Conservation (phyloP, 2,888 invertebrate genomes). For the Caenorhabditis sp. region DNA sequence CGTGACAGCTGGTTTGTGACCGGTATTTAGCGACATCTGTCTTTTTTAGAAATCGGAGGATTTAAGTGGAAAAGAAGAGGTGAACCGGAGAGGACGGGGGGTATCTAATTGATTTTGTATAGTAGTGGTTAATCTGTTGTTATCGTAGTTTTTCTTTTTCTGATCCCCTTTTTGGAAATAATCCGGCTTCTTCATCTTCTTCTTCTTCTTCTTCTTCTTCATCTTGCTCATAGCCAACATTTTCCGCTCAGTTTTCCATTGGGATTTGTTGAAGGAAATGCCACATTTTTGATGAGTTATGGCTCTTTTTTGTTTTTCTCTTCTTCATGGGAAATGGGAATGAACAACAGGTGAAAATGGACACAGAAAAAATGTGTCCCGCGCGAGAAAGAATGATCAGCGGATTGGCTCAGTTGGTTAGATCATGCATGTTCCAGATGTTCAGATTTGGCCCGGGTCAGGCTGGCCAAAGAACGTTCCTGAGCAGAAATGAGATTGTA, state of each 20-base stretch:
- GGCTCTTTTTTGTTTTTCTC: not conserved
- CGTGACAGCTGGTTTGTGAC: not conserved
- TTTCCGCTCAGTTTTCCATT: not conserved
- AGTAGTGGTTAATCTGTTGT: too few species aligned
- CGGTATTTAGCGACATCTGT: not conserved
- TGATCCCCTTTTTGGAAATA: too few species aligned
- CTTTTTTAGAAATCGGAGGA: not conserved
- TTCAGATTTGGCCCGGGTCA: too few species aligned
- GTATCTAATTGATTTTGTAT: too few species aligned
- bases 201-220: not conserved
- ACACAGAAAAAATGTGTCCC: too few species aligned
- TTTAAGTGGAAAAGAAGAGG: not conserved
- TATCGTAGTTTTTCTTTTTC: not conserved
- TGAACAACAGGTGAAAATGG: too few species aligned
- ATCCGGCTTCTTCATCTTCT: not conserved
- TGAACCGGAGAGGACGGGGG: too few species aligned
- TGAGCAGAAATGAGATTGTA: too few species aligned
- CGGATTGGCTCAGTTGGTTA: too few species aligned
- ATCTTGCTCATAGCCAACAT: not conserved
- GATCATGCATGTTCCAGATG: too few species aligned
- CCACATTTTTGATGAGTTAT: slow-evolving; percentile 1
- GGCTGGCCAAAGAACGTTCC: too few species aligned
- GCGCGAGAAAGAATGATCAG: too few species aligned
- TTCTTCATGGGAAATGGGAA: not conserved
- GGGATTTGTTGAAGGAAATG: not conserved